phyloP scores from a whole-genome alignment of 2,113 vertebrate species.

The Halichoeres trimaculatus region DNA sequence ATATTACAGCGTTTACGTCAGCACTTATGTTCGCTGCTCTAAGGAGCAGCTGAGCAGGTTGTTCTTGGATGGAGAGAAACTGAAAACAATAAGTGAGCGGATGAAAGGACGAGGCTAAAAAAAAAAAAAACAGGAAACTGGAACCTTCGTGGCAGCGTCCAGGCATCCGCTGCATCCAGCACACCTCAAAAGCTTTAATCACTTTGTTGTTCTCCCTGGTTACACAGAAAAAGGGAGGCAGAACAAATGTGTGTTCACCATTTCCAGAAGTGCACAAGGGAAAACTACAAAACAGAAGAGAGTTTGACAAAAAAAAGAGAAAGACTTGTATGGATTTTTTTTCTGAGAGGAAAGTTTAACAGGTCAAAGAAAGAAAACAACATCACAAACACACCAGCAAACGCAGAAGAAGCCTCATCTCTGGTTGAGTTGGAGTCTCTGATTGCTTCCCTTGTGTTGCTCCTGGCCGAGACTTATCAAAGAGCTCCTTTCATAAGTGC shows the following conservation, averaged over 20 bases:
- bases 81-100: slow-evolving; percentile 32
- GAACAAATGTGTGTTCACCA: slow-evolving; percentile 66
- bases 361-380: slow-evolving; percentile 77
- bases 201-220: slow-evolving; percentile 74
- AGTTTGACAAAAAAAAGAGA: slow-evolving; percentile 23
- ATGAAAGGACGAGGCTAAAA: slow-evolving; percentile 22
- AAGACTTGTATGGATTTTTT: slow-evolving; percentile 58
- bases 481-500: slow-evolving; percentile 80
- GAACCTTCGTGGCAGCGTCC: slow-evolving; percentile 45
- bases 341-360: slow-evolving; percentile 67
- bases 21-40: not conserved
- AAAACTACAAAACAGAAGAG: slow-evolving; percentile 59
- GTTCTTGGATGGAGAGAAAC: not conserved
- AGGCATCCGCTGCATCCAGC: slow-evolving; percentile 58
- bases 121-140: slow-evolving; percentile 61
- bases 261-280: slow-evolving; percentile 67
- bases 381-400: slow-evolving; percentile 65
- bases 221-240: slow-evolving; percentile 63
- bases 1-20: not conserved
- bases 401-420: slow-evolving; percentile 71
- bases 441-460: slow-evolving; percentile 81
- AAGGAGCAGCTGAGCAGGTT: slow-evolving; percentile 3
- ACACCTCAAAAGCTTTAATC: slow-evolving; percentile 73
- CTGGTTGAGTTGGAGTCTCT: slow-evolving; percentile 75
- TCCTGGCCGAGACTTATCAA: slow-evolving; percentile 78